phyloP scores from a whole-genome alignment of 2,888 invertebrate genomes.

The Seira sanloemensis region DNA sequence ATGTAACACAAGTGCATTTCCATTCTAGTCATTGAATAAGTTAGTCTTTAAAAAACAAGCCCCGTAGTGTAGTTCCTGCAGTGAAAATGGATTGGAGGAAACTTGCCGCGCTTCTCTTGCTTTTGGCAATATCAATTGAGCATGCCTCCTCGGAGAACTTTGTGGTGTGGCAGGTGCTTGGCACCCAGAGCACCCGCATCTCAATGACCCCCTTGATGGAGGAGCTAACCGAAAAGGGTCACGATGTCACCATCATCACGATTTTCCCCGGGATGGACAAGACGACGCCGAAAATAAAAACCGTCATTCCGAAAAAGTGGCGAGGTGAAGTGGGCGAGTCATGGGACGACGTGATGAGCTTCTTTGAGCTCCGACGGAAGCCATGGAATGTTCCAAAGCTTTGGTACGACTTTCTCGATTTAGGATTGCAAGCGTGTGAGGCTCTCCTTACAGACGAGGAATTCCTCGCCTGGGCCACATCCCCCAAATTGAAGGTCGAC shows the following conservation, averaged over 20 bases:
- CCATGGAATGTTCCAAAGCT: not conserved
- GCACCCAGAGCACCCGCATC: conserved; percentile 43
- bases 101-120: conserved; percentile 36
- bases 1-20: too few species aligned
- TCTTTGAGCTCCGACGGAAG: conserved; percentile 40
- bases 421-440: conserved; percentile 40
- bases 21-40: too few species aligned
- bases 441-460: conserved; percentile 36
- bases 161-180: too few species aligned
- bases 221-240: conserved; percentile 28
- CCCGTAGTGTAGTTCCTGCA: too few species aligned
- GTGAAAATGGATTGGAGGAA: conserved; percentile 51
- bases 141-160: too few species aligned
- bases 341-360: not conserved
- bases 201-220: conserved; percentile 25
- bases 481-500: conserved; percentile 33
- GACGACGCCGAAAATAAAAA: conserved; percentile 19
- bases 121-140: too few species aligned
- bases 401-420: conserved; percentile 11
- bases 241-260: conserved; percentile 34
- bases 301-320: conserved; percentile 18
- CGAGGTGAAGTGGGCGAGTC: not conserved
- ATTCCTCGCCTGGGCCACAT: conserved; percentile 46
- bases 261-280: conserved; percentile 24
- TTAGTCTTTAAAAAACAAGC: too few species aligned